A percentile compares a stretch with the other conserved stretches of the same genome.
Evolutionary conservation across 2,113 vertebrate species (phyloP).

Genomic region (Thryonomys swinderianus): DNA sequence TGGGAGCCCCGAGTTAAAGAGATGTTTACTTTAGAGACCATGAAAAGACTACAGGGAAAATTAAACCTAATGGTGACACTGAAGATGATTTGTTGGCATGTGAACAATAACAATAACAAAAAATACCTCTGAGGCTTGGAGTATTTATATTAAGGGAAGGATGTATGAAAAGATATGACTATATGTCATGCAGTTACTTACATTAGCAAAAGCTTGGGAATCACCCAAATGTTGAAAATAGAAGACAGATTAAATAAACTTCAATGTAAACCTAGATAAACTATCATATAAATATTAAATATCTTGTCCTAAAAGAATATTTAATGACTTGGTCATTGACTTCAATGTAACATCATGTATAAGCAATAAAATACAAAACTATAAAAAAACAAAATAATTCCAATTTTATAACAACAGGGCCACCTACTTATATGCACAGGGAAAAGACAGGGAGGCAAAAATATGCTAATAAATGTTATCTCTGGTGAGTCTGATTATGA

Average conservation of each 20-base stretch:
- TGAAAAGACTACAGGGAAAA: neutral
- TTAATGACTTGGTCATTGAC: neutral
- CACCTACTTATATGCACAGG: neutral
- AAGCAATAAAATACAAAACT: constrained; percentile 15
- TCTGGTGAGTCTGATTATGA: neutral
- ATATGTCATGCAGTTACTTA: neutral
- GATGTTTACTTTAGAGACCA: neutral
- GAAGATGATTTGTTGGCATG: neutral
- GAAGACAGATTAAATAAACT: neutral
- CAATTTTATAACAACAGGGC: neutral
- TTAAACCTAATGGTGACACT: neutral
- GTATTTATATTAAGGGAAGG: neutral
- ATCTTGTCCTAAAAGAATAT: constrained; percentile 1
- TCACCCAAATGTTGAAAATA: constrained; percentile 3
- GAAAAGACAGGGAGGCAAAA: neutral
- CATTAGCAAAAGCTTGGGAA: neutral
- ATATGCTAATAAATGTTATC: neutral
- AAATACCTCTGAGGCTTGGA: neutral
- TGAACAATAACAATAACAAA: neutral
- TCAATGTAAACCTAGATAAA: neutral
- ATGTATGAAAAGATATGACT: neutral
- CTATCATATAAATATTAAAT: constrained; percentile 13
- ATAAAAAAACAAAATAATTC: neutral
- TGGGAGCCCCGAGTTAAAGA: constrained; percentile 24
- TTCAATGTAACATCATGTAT: constrained; percentile 21